These are phyloP conservation scores for Pantherophis guttatus DNA, from an alignment of 2,113 vertebrate genomes.

Conservation along the genomic window DNA sequence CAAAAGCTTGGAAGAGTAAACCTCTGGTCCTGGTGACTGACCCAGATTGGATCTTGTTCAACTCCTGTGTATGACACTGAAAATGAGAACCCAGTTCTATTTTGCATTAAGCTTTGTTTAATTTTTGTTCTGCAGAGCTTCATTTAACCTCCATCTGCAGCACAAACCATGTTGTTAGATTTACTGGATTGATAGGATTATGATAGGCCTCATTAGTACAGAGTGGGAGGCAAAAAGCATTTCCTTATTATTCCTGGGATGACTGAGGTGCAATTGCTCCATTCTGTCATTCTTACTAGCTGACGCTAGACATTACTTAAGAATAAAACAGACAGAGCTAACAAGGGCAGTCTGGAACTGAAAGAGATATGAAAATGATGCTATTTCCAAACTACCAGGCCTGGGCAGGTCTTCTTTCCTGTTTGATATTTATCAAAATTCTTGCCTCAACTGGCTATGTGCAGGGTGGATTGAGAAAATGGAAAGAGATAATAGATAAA, in stretches of 20 bases:
- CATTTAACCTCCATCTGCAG: conserved; percentile 7
- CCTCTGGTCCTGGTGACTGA: background rate
- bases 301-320: conserved; percentile 24
- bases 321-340: conserved; percentile 6
- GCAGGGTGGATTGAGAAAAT: background rate
- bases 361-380: background rate
- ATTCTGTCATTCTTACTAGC: conserved; percentile 4
- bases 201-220: conserved; percentile 21
- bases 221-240: background rate
- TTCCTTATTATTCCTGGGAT: conserved; percentile 14
- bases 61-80: background rate
- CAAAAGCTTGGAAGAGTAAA: background rate
- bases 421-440: background rate
- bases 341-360: conserved; percentile 16
- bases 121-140: background rate
- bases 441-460: background rate
- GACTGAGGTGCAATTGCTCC: background rate
- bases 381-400: background rate
- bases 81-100: background rate
- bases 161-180: background rate
- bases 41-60: background rate
- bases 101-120: background rate
- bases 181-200: conserved; percentile 21
- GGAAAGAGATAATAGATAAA: background rate
- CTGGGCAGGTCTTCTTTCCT: background rate